Base-by-base conservation (phyloP, 2,113 vertebrate species). In the Diphyllodes magnificus region DNA sequence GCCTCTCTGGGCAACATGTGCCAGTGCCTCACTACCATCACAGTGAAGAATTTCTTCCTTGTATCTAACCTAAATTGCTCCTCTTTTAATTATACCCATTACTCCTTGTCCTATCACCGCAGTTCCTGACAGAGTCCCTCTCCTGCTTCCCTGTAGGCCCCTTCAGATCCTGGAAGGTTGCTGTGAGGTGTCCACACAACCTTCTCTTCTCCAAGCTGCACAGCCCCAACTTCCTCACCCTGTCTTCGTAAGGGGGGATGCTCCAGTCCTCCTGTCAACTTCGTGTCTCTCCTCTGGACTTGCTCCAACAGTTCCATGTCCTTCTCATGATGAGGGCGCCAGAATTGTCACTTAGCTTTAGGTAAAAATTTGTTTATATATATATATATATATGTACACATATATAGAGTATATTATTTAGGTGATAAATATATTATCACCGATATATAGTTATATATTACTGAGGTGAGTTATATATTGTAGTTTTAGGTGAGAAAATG, bases 231-330 rank as follows among this genome's bases (percentile, higher is more conserved):
- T 27, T 65, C 18, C 15, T 33, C 68, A 57, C 35, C 50, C 21
- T 57, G 10, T 4, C 44, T 11, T 50, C 2, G 0, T 3, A 24
- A 24, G 12, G 23, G 25, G 5, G 15, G 14, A 27, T 11, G 44
- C 39, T 73, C 15, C 60, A 57, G 15, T 14, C 12, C 14, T 10
- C 50, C 20, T 13, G 0, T 6, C 51, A 28, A 1, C 77, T 33
- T 59, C 18, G 1, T 7, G 37, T 33, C 37, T 42, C 35, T 66
- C 44, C 37, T 51, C 19, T 44, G 44, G 37, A 7, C 44, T 51
- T 30, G 68, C 51, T 59, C 37, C 51, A 59, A 37, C 33, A 44
- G 7, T 20, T 59, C 44, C 23, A 23, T 1, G 7, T 42, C 59
- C 27, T 51, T 10, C 31, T 33, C 13, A 15, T 2, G 22, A 10